Conservation (phyloP, 2,888 invertebrate species). For the Zootermopsis nevadensis region DNA sequence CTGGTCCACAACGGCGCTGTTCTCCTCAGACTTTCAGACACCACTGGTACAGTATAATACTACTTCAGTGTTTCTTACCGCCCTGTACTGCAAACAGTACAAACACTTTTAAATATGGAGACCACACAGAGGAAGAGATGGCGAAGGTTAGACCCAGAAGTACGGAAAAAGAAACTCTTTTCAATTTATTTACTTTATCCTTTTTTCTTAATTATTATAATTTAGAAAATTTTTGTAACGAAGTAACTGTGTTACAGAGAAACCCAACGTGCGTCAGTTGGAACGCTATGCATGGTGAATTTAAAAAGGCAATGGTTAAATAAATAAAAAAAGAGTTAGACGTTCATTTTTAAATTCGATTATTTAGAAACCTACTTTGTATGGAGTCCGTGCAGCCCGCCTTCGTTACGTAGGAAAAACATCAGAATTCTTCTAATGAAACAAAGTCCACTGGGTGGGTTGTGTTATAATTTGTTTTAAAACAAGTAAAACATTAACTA, state of each 20-base stretch:
- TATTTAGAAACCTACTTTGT: slow-evolving; percentile 42
- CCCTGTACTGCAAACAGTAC: too few species aligned
- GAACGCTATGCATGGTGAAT: slow-evolving; percentile 20
- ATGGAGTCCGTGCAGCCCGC: slow-evolving; percentile 32
- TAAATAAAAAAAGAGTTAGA: slow-evolving; percentile 36
- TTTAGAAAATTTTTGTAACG: slow-evolving; percentile 33
- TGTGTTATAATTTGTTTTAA: slow-evolving; percentile 48
- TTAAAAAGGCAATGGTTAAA: slow-evolving; percentile 38
- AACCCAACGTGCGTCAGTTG: slow-evolving; percentile 18
- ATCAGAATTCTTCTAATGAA: slow-evolving; percentile 51
- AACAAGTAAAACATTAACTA: slow-evolving; percentile 51
- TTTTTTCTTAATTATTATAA: slow-evolving; percentile 40
- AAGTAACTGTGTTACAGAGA: slow-evolving; percentile 21
- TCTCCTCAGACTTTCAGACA: too few species aligned
- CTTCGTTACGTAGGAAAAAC: slow-evolving; percentile 41
- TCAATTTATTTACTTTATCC: slow-evolving; percentile 35
- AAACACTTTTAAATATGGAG: neutral
- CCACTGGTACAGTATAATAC: too few species aligned
- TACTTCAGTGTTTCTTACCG: too few species aligned
- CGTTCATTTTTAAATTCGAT: slow-evolving; percentile 44
- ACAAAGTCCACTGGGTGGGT: slow-evolving; percentile 48
- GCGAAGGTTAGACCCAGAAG: neutral
- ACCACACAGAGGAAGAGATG: neutral
- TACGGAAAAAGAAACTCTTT: neutral
- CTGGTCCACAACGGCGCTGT: too few species aligned